Base-by-base conservation (phyloP, 2,888 invertebrate species). In the Abrostola triplasia region DNA sequence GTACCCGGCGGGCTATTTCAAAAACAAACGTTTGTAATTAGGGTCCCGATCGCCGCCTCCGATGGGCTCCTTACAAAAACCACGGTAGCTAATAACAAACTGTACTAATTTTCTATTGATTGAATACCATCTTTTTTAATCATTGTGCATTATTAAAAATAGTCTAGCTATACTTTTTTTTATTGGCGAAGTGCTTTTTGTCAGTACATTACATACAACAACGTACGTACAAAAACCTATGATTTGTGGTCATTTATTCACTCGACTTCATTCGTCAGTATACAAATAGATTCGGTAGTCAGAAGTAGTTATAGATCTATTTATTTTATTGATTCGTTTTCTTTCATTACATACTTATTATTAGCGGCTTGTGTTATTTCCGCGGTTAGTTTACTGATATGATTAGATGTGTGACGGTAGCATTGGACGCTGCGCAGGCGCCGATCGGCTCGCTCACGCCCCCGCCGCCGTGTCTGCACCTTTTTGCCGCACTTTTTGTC, bases 21-120 rank as follows among this genome's bases (percentile, higher is more conserved):
- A 93, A 93, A 92, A 94, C 93, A 92, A 93, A 93, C 92, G 89
- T 80, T 85, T 83, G 82, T 93, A 92, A 94, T 94, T 92, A 92
- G 88, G 86, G 86, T 80, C 82, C 83, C 82, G 70, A 65, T 77
- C 84, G 84, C 86, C 84, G 83, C 85, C 85, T 77, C 52, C 49
- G 57, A 54, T 40, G 65, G 44, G 81, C 77, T 78, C 74, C 74
- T 74, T 75, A 81, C 77, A 90, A 90, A 90, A 90, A 89, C 88
- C 82, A 84, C 88, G 87, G 90, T 90, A 92, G 90, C 88, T 79
- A 87, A 88, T 88, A 90, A 90, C 85, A 86, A 89, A 85, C 82
- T 79, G 74, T 77, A 85, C 83, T 87, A 87, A 87, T 88, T 86
- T 83, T 83, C 86, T 87, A 88, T 88, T 88, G 88, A 88, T 90